phyloP scores from a whole-genome alignment of 2,113 vertebrate species.

The Ondatra zibethicus region DNA sequence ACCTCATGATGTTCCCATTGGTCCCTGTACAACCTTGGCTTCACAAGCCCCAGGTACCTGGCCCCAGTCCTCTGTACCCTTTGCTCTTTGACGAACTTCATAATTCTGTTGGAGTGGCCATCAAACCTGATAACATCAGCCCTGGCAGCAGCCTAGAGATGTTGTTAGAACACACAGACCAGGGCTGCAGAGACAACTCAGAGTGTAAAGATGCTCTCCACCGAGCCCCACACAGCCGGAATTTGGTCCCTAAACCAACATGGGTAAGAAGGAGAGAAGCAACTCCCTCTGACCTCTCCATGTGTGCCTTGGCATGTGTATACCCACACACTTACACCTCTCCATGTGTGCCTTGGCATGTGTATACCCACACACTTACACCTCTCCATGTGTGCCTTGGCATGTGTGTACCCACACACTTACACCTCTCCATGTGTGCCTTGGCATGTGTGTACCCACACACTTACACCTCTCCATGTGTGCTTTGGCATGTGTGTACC shows the following conservation, averaged over 20 bases:
- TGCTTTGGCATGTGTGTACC: not conserved
- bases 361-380: not conserved
- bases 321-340: not conserved
- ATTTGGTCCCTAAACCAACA: not conserved
- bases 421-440: not conserved
- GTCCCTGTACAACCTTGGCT: not conserved
- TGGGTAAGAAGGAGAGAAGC: not conserved
- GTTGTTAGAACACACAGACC: not conserved
- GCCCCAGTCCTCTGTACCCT: accelerated
- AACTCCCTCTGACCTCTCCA: not conserved
- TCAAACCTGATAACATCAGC: not conserved
- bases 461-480: not conserved
- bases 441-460: not conserved
- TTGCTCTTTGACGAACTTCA: not conserved
- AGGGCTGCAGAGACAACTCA: not conserved
- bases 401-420: not conserved
- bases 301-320: not conserved
- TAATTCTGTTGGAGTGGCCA: not conserved
- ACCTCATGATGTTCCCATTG: accelerated
- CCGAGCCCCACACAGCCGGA: not conserved
- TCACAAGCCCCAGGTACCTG: not conserved
- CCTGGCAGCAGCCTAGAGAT: not conserved
- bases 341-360: not conserved
- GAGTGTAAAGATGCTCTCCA: not conserved
- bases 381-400: not conserved